Conservation (phyloP, 2,113 vertebrate genomes). For the Phoenicopterus ruber region DNA sequence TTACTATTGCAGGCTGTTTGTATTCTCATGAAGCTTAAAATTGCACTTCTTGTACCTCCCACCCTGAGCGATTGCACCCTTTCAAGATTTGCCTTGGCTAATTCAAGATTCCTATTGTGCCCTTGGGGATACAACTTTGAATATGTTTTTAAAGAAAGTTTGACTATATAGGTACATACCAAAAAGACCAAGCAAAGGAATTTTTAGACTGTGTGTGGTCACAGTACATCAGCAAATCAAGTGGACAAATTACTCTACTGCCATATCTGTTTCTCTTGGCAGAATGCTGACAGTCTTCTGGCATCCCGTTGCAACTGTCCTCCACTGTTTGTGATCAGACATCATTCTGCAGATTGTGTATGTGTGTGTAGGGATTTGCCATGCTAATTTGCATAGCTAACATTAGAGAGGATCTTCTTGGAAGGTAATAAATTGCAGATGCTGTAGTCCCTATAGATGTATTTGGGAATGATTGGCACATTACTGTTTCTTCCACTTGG, state of each 20-base stretch:
- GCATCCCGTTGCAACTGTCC: background rate
- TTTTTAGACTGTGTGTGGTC: slow-evolving; percentile 28
- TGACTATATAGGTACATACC: background rate
- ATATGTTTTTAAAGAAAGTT: background rate
- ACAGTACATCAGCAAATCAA: slow-evolving; percentile 14
- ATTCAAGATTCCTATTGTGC: background rate
- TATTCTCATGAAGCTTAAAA: background rate
- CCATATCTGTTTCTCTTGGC: slow-evolving; percentile 41
- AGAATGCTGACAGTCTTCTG: background rate
- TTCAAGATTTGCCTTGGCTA: background rate
- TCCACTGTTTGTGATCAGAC: background rate
- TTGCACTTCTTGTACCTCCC: background rate
- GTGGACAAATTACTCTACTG: background rate
- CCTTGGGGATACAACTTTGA: background rate
- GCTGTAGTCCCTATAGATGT: background rate
- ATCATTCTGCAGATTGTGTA: background rate
- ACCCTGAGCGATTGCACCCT: background rate
- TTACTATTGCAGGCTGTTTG: background rate
- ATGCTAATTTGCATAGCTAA: background rate
- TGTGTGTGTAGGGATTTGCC: background rate
- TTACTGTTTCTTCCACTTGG: background rate
- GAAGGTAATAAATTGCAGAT: slow-evolving; percentile 1
- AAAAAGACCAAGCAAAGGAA: background rate
- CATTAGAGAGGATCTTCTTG: background rate
- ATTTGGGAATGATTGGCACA: background rate